Base-by-base conservation (phyloP, 2,888 invertebrate species). In the Ellobium chinense region DNA sequence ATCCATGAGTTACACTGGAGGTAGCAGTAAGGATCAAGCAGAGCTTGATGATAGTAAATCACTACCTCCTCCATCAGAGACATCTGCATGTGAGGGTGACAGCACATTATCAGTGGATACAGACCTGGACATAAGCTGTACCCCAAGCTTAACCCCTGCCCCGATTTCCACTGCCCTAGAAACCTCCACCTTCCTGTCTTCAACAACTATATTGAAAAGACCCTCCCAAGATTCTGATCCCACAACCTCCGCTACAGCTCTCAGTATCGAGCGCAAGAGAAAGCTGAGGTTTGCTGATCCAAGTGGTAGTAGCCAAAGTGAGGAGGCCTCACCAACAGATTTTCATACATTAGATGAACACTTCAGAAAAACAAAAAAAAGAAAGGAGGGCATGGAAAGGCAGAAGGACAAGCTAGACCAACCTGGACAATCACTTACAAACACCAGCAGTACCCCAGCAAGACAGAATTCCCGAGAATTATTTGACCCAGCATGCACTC, bases 401-500 rank as follows among this genome's bases (percentile, higher is more conserved):
- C 60, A 70, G n/a, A n/a, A 5, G 3, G 39, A 1, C 70, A 70
- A 56, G 21, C 34, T 5, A 31, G 34, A 34, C 2, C 24, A 3
- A 18, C 27, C 34, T 34, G 31, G 18, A 21, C 7, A 18, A 9
- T n/a, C 56, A 18, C 56, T 5, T 37, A 24, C 39, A 2, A 29
- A 21, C 21, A n/a, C 31, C 18, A 63, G 82, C 74, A 86, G 85
- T 79, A 86, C 84, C 0, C 85, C 84, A 46, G 60, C 85, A 54
- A 73, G 83, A 14, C 72, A 84, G 21, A 60, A 72, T 21, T 83
- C 84, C 2, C 63, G 79, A 12, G 85, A 86, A 58, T 74, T 87
- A 56, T 86, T 87, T 81, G 85, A 87, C 31, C 70, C 85, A 39
- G 75, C 79, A 31, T 74, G 78, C 58, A 85, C 81, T 70, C 83